phyloP scores from a whole-genome alignment of 2,888 invertebrate species.

The Andrena fulva region DNA sequence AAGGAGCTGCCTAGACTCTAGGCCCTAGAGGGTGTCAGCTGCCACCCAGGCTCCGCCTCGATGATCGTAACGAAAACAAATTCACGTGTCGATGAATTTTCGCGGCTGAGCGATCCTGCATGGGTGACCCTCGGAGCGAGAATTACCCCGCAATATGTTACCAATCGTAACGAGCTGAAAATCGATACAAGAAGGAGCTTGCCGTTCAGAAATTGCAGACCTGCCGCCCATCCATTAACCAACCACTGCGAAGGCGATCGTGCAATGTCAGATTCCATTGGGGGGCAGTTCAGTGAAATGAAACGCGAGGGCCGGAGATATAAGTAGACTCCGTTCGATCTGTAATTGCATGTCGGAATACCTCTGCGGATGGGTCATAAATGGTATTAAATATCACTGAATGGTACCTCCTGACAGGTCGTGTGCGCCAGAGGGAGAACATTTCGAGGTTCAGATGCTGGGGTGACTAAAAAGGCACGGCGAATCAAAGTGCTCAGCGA shows the following conservation, averaged over 20 bases:
- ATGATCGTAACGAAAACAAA: slow-evolving; percentile 71
- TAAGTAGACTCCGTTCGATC: too few relatives aligned
- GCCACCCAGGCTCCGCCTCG: slow-evolving; percentile 43
- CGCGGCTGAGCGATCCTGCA: slow-evolving; percentile 76
- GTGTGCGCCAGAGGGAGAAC: too few relatives aligned
- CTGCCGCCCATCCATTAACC: slow-evolving; percentile 24
- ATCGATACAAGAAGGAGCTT: slow-evolving; percentile 68
- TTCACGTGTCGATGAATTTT: slow-evolving; percentile 80
- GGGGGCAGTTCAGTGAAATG: neutral
- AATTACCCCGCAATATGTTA: slow-evolving; percentile 82
- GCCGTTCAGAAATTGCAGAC: slow-evolving; percentile 44
- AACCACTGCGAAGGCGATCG: slow-evolving; percentile 1
- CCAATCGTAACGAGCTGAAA: slow-evolving; percentile 78
- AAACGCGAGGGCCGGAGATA: too few relatives aligned
- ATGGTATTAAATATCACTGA: too few relatives aligned
- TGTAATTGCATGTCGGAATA: too few relatives aligned
- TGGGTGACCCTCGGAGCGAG: slow-evolving; percentile 71
- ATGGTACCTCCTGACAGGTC: too few relatives aligned
- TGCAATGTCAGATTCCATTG: slow-evolving; percentile 25
- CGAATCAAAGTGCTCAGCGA: too few relatives aligned
- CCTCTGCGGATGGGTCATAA: too few relatives aligned
- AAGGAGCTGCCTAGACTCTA: slow-evolving; percentile 17
- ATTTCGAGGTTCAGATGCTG: too few relatives aligned
- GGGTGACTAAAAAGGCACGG: too few relatives aligned
- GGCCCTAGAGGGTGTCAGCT: slow-evolving; percentile 53